Evolutionary conservation across 2,113 vertebrate species (phyloP).

Genomic region (Pedetes capensis): DNA sequence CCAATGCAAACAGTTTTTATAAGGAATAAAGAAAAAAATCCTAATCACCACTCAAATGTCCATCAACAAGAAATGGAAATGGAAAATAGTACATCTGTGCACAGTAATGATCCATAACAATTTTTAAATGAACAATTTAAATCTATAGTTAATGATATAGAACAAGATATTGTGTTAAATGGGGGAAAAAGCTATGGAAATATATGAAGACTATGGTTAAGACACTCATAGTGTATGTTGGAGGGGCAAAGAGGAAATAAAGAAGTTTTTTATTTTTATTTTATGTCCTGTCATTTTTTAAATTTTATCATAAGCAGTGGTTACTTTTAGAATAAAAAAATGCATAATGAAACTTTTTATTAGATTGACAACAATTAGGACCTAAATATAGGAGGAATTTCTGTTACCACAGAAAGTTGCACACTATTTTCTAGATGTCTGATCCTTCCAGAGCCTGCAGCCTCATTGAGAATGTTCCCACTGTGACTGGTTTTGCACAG

Average conservation of each 20-base stretch:
- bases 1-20: not conserved
- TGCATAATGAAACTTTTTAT: not conserved
- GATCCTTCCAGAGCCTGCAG: not conserved
- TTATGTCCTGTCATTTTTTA: no score
- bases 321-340: not conserved
- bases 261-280: not conserved
- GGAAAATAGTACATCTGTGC: not conserved
- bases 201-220: not conserved
- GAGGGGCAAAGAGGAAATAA: not conserved
- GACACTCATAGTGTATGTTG: not conserved
- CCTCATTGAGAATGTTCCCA: not conserved
- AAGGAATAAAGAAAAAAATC: not conserved
- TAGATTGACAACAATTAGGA: not conserved
- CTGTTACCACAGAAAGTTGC: not conserved
- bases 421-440: not conserved
- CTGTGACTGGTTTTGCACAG: fast-evolving
- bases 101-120: not conserved
- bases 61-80: not conserved
- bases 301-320: not conserved
- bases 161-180: not conserved
- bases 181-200: not conserved
- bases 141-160: not conserved
- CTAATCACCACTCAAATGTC: not conserved
- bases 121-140: not conserved
- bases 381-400: not conserved